A percentile compares a stretch with the other conserved stretches of the same genome.
Conservation (phyloP, 2,797 vertebrate genomes). For the Cichlasoma orientale region DNA sequence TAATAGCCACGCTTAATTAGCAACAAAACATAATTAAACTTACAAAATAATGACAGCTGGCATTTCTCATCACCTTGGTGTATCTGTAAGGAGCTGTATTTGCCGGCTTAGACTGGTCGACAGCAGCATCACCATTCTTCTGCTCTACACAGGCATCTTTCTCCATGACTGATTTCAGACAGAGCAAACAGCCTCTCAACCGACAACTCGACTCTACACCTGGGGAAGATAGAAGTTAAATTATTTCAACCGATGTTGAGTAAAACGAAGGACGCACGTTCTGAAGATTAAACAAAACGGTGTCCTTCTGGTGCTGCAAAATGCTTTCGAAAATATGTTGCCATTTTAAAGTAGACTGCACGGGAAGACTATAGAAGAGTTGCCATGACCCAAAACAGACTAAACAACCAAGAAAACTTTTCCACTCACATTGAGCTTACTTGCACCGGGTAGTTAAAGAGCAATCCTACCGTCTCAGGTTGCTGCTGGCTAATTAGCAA, state of each 20-base stretch:
- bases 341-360: not conserved
- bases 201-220: conserved; percentile 30
- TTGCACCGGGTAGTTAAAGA: not conserved
- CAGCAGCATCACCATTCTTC: conserved; percentile 82
- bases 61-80: conserved; percentile 84
- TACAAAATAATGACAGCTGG: fast-evolving
- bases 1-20: not conserved
- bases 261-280: not conserved
- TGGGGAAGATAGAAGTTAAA: conserved; percentile 15
- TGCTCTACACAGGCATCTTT: conserved; percentile 82
- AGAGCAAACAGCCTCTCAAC: conserved; percentile 43
- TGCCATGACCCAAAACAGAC: not conserved
- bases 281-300: not conserved
- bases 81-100: conserved; percentile 86
- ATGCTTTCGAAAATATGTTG: not conserved
- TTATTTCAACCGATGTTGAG: not conserved
- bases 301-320: not conserved
- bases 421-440: not conserved
- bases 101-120: conserved; percentile 42
- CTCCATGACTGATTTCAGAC: conserved; percentile 85
- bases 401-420: too few relatives aligned
- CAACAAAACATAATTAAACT: not conserved
- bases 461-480: not conserved
- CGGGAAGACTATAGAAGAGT: not conserved
- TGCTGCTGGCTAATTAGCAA: conserved; percentile 47